phyloP scores from a whole-genome alignment of 2,113 vertebrate species.

The Chroicocephalus ridibundus region DNA sequence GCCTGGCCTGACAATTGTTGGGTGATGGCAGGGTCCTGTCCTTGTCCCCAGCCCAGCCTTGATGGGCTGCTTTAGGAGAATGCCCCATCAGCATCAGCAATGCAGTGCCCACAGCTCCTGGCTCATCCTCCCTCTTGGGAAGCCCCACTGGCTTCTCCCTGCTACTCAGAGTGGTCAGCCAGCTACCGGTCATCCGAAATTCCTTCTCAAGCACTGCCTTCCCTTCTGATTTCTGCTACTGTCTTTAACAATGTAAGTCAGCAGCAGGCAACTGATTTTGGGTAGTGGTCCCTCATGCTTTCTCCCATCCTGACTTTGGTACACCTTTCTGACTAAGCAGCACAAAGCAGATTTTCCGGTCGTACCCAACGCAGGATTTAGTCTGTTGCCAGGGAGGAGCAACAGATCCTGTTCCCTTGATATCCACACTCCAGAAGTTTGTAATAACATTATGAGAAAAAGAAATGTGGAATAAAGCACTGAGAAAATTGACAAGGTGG shows the following conservation, averaged over 20 bases:
- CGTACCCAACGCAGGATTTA: background rate
- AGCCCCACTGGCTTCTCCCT: background rate
- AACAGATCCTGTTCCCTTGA: background rate
- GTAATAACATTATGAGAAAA: background rate
- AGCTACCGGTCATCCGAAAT: accelerated
- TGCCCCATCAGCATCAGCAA: accelerated
- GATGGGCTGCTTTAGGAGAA: accelerated
- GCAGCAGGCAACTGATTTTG: background rate
- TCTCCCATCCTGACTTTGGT: background rate
- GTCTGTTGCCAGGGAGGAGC: background rate
- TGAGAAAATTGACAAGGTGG: background rate
- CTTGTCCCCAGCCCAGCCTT: background rate
- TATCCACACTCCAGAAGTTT: background rate
- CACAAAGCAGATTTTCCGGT: constrained; percentile 5
- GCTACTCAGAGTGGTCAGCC: background rate
- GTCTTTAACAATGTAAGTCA: background rate
- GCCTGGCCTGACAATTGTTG: background rate
- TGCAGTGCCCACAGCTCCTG: background rate
- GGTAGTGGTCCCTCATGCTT: background rate
- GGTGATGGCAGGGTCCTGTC: background rate
- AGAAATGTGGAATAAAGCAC: background rate
- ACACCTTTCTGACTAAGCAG: background rate
- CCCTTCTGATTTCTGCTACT: background rate
- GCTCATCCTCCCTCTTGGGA: accelerated
- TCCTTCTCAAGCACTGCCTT: background rate